Evolutionary conservation across 2,888 invertebrate genomes (phyloP), one percentile per base, ranked within the genome.

Genomic region (Idaea dimidiata): DNA sequence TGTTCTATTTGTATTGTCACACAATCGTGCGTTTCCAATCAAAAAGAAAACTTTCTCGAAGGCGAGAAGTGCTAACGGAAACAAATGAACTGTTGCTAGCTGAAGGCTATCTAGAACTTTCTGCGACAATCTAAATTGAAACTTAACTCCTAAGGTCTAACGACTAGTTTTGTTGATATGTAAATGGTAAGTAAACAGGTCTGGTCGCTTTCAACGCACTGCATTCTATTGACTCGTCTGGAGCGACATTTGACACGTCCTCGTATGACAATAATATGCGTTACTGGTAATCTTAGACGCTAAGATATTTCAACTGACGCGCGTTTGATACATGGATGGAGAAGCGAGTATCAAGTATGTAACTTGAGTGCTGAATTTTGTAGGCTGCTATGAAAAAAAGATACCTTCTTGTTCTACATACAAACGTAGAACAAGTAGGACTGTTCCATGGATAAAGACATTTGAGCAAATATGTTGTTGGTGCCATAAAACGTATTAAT

Each of bases 201-300:
- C 86, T 83, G 81, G 83, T 81, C 74, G 87, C 87, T 87, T 87
- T 88, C 83, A 86, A 84, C 81, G 84, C 79, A 79, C 81, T 84
- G 84, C 89, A 89, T 89, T 88, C 87, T 89, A 87, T 88, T 85
- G 89, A 82, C 81, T 82, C 84, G 82, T 78, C 80, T 78, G 80
- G 78, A 78, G 83, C 85, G 90, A 90, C 88, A 91, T 88, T 88
- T 89, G 89, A 91, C 90, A 90, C 87, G 85, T 87, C 81, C 78
- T 79, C 81, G 78, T 72, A 66, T 82, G 81, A 86, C 84, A 86
- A 85, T 86, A 86, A 85, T 84, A 84, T 80, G 61, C 63, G 78
- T 82, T 24, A 79, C 80, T 77, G 80, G 81, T 81, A 83, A 83
- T 82, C 43, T 67, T 62, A 66, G 63, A 58, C 57, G 60, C 43